Percentiles rank a stretch among this genome's conserved stretches.
These are phyloP conservation scores for Cyphomyrus plagiostoma DNA, from an alignment of 2,113 vertebrate species.

Conservation along the genomic window DNA sequence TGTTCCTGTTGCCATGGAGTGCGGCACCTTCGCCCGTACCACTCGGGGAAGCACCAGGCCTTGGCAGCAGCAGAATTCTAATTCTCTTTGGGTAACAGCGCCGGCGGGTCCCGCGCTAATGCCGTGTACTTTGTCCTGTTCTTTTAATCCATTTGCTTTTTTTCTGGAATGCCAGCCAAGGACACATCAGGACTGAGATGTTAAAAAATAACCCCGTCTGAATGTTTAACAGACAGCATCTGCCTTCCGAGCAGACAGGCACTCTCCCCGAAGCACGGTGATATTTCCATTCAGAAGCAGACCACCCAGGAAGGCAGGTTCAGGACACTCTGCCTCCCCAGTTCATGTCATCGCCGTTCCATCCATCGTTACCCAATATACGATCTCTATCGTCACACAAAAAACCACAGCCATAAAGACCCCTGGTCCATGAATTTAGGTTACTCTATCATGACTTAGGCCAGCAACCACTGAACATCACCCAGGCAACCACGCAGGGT, in stretches of 20 bases:
- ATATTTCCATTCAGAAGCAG: neutral
- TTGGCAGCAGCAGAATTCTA: neutral
- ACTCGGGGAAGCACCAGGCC: neutral
- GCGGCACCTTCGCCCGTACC: neutral
- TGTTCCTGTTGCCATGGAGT: neutral
- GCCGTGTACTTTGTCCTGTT: neutral
- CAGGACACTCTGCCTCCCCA: neutral
- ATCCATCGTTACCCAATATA: neutral
- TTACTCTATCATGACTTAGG: neutral
- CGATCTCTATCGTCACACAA: neutral
- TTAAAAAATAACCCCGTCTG: neutral
- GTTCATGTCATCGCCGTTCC: neutral
- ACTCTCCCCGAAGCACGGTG: too few relatives aligned
- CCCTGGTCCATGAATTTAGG: neutral
- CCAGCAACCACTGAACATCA: neutral
- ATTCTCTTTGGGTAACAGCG: neutral
- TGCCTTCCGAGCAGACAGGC: neutral
- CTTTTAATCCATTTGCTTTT: neutral
- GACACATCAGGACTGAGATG: neutral
- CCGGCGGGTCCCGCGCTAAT: neutral
- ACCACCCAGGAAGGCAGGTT: neutral
- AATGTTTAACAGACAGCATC: neutral
- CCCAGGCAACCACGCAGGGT: neutral
- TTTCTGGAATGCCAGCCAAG: neutral
- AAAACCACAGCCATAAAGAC: neutral